These are phyloP conservation scores for Tadarida brasiliensis DNA, from an alignment of 2,797 vertebrate species.

Conservation along the genomic window DNA sequence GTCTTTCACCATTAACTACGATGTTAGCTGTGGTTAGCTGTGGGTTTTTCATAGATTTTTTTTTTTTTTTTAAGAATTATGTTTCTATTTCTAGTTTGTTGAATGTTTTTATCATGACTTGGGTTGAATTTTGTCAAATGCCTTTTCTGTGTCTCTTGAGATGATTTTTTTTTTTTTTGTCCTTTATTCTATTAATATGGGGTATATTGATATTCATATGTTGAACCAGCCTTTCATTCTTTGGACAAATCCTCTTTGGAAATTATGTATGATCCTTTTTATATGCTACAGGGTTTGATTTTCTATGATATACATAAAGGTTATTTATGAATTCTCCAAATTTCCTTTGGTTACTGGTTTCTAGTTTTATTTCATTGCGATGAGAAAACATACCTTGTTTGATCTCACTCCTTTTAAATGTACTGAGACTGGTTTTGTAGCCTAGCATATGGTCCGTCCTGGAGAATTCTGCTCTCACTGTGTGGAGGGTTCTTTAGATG, in stretches of 20 bases:
- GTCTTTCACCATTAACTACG: neutral
- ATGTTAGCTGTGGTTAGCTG: too few relatives aligned
- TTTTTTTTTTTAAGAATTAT: neutral
- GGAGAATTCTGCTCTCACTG: neutral
- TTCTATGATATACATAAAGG: neutral
- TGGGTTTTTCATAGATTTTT: neutral
- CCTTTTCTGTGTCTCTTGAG: neutral
- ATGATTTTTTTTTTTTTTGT: neutral
- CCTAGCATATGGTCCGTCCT: neutral
- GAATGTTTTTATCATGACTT: neutral
- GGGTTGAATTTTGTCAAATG: neutral
- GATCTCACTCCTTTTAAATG: neutral
- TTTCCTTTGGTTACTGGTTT: neutral
- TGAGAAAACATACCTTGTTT: neutral
- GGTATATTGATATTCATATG: neutral
- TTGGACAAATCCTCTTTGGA: neutral
- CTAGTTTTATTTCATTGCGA: neutral
- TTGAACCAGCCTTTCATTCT: neutral
- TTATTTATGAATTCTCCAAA: neutral
- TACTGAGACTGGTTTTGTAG: neutral
- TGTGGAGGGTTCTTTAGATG: neutral
- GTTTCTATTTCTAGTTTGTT: neutral
- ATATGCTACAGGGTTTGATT: neutral
- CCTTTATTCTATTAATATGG: neutral
- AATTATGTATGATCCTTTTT: neutral